A percentile compares a stretch with the other conserved stretches of the same genome.
Evolutionary conservation across 1,140 invertebrate species (phyloP).

Genomic region (Zaprionus davidi): DNA sequence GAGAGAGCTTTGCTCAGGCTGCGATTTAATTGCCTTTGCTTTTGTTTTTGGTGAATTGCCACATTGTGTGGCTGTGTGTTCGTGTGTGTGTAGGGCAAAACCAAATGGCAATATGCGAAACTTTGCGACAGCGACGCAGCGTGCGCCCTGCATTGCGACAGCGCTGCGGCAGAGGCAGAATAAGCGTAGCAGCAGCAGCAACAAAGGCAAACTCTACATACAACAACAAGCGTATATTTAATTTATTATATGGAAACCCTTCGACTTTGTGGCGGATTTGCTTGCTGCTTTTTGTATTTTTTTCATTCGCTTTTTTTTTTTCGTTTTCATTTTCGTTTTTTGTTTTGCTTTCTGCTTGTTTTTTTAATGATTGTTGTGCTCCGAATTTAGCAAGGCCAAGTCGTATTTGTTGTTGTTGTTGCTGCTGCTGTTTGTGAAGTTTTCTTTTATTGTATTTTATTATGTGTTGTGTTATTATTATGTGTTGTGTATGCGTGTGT

Average conservation of each 20-base stretch:
- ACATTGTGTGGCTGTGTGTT: slow-evolving; percentile 39
- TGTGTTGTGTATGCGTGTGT: slow-evolving; percentile 40
- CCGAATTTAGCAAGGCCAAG: slow-evolving; percentile 81
- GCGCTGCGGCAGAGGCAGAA: slow-evolving; percentile 28
- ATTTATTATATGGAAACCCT: slow-evolving; percentile 48
- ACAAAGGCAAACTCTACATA: slow-evolving; percentile 8
- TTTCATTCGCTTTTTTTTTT: slow-evolving; percentile 30
- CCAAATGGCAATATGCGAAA: slow-evolving; percentile 47
- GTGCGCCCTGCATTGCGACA: slow-evolving; percentile 41
- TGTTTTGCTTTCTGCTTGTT: slow-evolving; percentile 18
- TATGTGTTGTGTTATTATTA: slow-evolving; percentile 62
- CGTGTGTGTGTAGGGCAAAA: slow-evolving; percentile 39
- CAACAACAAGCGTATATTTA: slow-evolving; percentile 34
- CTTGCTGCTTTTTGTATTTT: slow-evolving; percentile 25
- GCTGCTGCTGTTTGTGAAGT: slow-evolving; percentile 63
- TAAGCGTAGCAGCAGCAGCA: background rate
- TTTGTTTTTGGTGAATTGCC: slow-evolving; percentile 57
- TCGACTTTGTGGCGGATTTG: slow-evolving; percentile 50
- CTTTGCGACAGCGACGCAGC: slow-evolving; percentile 21
- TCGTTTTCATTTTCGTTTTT: slow-evolving; percentile 4
- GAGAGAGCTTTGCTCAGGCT: slow-evolving; percentile 21
- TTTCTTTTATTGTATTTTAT: slow-evolving; percentile 82
- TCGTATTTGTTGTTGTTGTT: slow-evolving; percentile 46
- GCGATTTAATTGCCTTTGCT: slow-evolving; percentile 37
- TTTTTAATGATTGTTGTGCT: slow-evolving; percentile 74